Conservation (phyloP, 2,113 vertebrate genomes). For the Campylorhamphus procurvoides region DNA sequence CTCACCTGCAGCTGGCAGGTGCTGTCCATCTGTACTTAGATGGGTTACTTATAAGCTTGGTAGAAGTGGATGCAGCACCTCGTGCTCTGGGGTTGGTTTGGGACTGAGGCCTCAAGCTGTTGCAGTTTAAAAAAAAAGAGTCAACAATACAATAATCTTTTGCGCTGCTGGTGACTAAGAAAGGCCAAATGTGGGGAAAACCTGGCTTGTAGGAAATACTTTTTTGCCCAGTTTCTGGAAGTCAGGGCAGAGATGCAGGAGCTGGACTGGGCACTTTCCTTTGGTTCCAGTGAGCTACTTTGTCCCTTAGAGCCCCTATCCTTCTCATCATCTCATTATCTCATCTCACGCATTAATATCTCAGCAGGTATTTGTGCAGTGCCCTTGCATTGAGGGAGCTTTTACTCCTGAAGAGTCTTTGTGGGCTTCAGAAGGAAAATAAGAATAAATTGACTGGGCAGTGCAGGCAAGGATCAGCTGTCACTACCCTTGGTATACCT, state of each 20-base stretch:
- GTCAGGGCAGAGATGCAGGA: neutral
- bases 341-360: neutral
- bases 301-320: neutral
- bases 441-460: neutral
- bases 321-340: neutral
- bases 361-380: neutral
- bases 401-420: neutral
- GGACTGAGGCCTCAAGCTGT: neutral
- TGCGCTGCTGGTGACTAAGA: neutral
- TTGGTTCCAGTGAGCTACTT: neutral
- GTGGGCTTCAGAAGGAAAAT: neutral
- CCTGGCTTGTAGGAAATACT: neutral
- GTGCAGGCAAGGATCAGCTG: neutral
- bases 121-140: neutral
- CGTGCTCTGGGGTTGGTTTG: neutral
- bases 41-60: neutral
- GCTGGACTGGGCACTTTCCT: neutral
- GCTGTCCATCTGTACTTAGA: fast-evolving
- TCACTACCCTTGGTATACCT: neutral
- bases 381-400: neutral
- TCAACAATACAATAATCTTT: neutral
- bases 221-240: neutral
- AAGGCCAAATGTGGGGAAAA: neutral
- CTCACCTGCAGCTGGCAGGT: neutral
- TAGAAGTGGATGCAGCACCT: neutral